Evolutionary conservation across 2,113 vertebrate genomes (phyloP).

Genomic region (Circaetus cinerascens): DNA sequence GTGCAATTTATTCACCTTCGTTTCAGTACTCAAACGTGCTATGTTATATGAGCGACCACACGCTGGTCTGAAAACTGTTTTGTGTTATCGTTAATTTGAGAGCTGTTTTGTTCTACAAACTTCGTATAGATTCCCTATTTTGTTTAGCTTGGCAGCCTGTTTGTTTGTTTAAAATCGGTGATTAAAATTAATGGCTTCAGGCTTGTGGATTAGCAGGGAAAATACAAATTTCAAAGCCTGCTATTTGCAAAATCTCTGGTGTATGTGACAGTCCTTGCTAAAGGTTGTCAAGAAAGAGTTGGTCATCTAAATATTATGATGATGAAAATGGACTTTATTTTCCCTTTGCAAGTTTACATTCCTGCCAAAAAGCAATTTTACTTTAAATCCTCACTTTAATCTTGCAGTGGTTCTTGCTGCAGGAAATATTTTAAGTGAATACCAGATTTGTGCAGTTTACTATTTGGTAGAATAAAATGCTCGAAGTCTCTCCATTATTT

Average conservation of each 20-base stretch:
- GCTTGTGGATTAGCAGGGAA: neutral
- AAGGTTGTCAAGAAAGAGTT: neutral
- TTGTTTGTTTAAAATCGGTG: neutral
- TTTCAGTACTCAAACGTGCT: accelerated
- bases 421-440: neutral
- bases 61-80: neutral
- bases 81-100: neutral
- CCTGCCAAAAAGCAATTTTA: neutral
- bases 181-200: neutral
- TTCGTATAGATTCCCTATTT: neutral
- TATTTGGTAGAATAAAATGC: neutral
- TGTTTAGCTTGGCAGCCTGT: neutral
- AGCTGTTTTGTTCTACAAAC: neutral
- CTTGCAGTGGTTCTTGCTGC: neutral
- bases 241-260: neutral
- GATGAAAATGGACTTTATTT: neutral
- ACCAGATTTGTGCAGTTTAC: neutral
- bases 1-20: neutral
- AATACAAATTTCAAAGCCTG: neutral
- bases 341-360: neutral
- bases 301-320: neutral
- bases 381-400: neutral
- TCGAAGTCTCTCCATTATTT: neutral
- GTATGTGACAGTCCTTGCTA: neutral
- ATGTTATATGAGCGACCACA: accelerated